Conservation (phyloP, 2,888 invertebrate species). For the Chrysolina haemoptera region DNA sequence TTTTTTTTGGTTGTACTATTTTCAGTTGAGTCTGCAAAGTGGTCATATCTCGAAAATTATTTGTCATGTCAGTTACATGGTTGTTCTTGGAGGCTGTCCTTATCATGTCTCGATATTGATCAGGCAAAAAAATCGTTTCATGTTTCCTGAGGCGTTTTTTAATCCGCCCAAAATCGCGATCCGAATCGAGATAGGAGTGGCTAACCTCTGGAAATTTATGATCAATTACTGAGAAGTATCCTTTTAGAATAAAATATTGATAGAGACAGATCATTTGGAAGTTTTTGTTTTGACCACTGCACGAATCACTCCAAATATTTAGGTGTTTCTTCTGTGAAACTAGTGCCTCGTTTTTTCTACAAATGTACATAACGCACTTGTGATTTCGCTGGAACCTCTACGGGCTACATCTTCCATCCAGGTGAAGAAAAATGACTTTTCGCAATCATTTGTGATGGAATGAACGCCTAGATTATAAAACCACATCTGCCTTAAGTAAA, state of each 20-base stretch:
- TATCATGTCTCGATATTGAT: constrained; percentile 56
- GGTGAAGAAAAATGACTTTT: constrained; percentile 35
- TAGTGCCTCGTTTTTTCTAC: not conserved
- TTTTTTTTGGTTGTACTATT: constrained; percentile 14
- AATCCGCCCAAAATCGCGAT: constrained; percentile 52
- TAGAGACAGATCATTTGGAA: constrained; percentile 55
- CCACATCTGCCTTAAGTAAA: constrained; percentile 53
- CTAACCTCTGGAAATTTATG: constrained; percentile 60
- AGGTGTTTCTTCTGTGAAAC: constrained; percentile 21
- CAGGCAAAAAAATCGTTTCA: constrained; percentile 41
- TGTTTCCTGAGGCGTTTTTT: constrained; percentile 59
- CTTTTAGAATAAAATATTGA: constrained; percentile 55
- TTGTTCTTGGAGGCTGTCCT: constrained; percentile 47
- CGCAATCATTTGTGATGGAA: constrained; percentile 24
- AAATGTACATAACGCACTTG: not conserved
- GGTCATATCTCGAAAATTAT: constrained; percentile 41
- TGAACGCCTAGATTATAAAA: constrained; percentile 51
- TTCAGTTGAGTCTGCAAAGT: constrained; percentile 10
- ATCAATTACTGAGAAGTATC: constrained; percentile 56
- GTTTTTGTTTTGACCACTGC: constrained; percentile 60
- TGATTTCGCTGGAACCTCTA: constrained; percentile 18
- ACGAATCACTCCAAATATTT: constrained; percentile 57
- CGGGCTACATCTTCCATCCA: constrained; percentile 56
- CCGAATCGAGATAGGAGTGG: constrained; percentile 58
- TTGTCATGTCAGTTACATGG: constrained; percentile 49